Base-by-base conservation (phyloP, 2,113 vertebrate genomes). In the Phodopus roborovskii region DNA sequence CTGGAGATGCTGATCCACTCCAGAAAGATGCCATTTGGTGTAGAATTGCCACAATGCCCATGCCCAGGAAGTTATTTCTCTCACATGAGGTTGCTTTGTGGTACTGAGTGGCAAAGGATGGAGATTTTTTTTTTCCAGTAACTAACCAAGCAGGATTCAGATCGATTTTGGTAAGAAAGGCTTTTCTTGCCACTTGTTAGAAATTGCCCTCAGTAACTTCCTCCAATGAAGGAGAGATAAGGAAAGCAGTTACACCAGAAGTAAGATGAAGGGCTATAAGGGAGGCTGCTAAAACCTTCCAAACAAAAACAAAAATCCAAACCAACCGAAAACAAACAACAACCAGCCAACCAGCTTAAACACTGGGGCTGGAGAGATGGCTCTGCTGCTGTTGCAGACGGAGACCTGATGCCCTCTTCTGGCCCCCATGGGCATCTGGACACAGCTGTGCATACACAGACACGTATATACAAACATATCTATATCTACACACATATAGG, bases 191-290 rank as follows among this genome's bases (percentile, higher is more conserved):
- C 22, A 11, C 48, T 53, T 91, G 36, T 5, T 92, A 26, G 78
- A 88, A 84, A 56, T 82, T 20, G 0, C 58, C 84, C 10, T 88
- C n/a, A 48, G 30, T 39, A 56, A 78, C 53, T 94, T 92, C 58
- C 88, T 95, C 42, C 71, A 82, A 16, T 1, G 13, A 53, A 73
- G 50, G 73, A 75, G 30, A 97, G 94, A 71, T 75, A 84, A 85
- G 53, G 17, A 91, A 74, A 73, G 16, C 66, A 60, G 45, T 39
- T 16, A 3, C 17, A 60, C 15, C 8, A 84, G 50, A 92, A 48
- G 64, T 16, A 39, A n/a, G 39, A 26, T 7, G 39, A 77, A n/a
- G 58, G 10, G 42, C 73, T 36, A 24, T 1, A 0, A 1, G n/a
- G n/a, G 17, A 83, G 74, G 13, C 33, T 39, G 24, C 15, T 0